A percentile compares a stretch with the other conserved stretches of the same genome.
phyloP scores from a whole-genome alignment of 2,888 invertebrate species.

The Phortica okadai region DNA sequence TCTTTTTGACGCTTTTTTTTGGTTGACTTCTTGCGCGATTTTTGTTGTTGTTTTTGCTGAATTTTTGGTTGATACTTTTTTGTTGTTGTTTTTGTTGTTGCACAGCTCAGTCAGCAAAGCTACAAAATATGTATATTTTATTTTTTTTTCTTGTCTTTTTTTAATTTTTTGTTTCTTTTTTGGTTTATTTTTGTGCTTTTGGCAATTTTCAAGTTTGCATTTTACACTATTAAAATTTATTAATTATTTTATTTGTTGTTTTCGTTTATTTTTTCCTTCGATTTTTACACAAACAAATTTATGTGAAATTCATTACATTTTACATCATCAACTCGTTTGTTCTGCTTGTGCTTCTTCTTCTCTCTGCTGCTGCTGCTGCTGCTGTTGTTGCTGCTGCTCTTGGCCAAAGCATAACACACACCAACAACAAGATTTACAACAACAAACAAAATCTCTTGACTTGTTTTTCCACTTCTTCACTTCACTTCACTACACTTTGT shows the following conservation, averaged over 20 bases:
- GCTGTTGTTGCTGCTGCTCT: conserved; percentile 43
- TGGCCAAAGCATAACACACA: neutral
- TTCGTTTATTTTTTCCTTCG: conserved; percentile 19
- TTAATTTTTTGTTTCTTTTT: conserved; percentile 41
- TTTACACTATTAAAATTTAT: conserved; percentile 18
- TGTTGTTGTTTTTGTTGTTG: conserved; percentile 33
- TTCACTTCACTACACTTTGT: conserved; percentile 17
- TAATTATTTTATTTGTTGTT: neutral
- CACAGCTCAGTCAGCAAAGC: conserved; percentile 20
- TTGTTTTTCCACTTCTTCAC: conserved; percentile 34
- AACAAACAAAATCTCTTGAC: conserved; percentile 20
- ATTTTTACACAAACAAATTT: conserved; percentile 27
- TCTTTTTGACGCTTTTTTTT: neutral
- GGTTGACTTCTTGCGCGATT: neutral
- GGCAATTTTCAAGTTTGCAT: conserved; percentile 14
- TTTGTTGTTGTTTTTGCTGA: neutral
- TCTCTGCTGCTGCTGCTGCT: conserved; percentile 23
- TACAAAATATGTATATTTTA: neutral
- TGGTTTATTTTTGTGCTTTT: conserved; percentile 27
- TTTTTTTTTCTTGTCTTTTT: conserved; percentile 37
- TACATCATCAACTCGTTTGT: conserved; percentile 59
- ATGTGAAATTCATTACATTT: conserved; percentile 42
- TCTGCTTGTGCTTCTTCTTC: conserved; percentile 39
- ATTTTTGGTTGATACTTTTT: neutral
- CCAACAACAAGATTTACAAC: conserved; percentile 1